Conservation (phyloP, 1,140 invertebrate species). For the Diabrotica undecimpunctata region DNA sequence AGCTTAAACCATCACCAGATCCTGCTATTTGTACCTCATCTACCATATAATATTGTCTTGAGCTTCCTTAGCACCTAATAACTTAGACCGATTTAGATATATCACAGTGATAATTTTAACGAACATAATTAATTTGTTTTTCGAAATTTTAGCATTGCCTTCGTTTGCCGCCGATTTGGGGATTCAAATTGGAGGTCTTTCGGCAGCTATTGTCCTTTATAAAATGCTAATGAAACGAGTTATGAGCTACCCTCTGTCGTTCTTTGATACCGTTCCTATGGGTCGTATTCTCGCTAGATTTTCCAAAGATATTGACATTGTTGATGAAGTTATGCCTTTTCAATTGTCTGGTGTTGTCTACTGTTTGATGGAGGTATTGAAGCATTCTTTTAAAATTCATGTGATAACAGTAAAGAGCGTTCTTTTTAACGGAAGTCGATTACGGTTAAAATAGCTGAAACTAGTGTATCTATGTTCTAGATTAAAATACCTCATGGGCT, state of each 20-base stretch:
- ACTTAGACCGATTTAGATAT: no score
- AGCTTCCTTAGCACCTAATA: no score
- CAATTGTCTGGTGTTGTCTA: constrained; percentile 69
- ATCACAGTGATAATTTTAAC: no score
- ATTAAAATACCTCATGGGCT: no score
- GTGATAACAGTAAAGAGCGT: not conserved
- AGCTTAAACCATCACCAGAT: no score
- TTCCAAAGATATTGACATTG: constrained; percentile 68
- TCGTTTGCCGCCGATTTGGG: constrained; percentile 67
- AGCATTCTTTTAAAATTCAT: not conserved
- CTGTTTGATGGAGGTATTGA: constrained; percentile 75
- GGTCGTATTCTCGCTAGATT: constrained; percentile 85
- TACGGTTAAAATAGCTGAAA: no score
- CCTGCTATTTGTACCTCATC: no score
- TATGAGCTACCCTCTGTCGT: constrained; percentile 70
- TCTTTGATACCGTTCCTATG: constrained; percentile 85
- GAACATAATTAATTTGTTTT: no score
- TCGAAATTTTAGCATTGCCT: constrained; percentile 58
- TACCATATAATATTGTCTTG: no score
- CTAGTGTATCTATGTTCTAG: no score
- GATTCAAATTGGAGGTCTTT: constrained; percentile 50
- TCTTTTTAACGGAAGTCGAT: not conserved
- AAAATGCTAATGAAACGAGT: constrained; percentile 68
- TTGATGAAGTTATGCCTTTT: constrained; percentile 70
- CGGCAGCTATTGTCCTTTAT: constrained; percentile 73